A percentile compares a stretch with the other conserved stretches of the same genome.
These are phyloP conservation scores for Muraenolepis orangiensis DNA, from an alignment of 2,797 vertebrate species.

Conservation along the genomic window DNA sequence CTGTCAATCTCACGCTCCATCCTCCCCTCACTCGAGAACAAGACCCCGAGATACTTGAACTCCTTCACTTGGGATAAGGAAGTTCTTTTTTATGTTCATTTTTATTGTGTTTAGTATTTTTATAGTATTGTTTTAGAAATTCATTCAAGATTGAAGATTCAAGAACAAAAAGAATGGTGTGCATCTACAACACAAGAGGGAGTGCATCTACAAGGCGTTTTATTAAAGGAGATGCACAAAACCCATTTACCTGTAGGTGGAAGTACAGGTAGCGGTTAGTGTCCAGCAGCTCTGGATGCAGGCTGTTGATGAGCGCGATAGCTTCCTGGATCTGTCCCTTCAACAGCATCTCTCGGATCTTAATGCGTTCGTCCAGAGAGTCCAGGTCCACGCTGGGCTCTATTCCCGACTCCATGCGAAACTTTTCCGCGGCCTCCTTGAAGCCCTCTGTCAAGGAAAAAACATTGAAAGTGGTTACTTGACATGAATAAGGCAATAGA, in stretches of 20 bases:
- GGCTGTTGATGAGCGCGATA: slow-evolving; percentile 92
- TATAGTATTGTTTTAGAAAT: too few species aligned
- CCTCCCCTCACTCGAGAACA: too few species aligned
- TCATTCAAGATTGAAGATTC: too few species aligned
- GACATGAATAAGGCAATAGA: not conserved
- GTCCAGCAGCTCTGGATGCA: slow-evolving; percentile 94
- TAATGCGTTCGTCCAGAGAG: slow-evolving; percentile 95
- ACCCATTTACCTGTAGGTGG: slow-evolving; percentile 84
- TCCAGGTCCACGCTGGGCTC: slow-evolving; percentile 96
- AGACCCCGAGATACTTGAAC: too few species aligned
- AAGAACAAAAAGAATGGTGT: too few species aligned
- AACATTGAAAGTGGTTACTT: not conserved
- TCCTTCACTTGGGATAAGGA: too few species aligned
- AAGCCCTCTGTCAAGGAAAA: slow-evolving; percentile 83
- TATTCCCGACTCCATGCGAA: slow-evolving; percentile 97
- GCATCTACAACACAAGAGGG: too few species aligned
- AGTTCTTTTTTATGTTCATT: too few species aligned
- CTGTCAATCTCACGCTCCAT: too few species aligned
- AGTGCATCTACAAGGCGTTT: too few species aligned
- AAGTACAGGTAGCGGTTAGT: slow-evolving; percentile 98
- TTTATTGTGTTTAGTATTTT: too few species aligned
- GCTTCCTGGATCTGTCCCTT: slow-evolving; percentile 98
- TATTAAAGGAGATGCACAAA: not conserved
- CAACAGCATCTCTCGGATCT: slow-evolving; percentile 96
- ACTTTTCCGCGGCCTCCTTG: slow-evolving; percentile 98